phyloP scores from a whole-genome alignment of 2,797 vertebrate genomes.

The Lithobates pipiens region DNA sequence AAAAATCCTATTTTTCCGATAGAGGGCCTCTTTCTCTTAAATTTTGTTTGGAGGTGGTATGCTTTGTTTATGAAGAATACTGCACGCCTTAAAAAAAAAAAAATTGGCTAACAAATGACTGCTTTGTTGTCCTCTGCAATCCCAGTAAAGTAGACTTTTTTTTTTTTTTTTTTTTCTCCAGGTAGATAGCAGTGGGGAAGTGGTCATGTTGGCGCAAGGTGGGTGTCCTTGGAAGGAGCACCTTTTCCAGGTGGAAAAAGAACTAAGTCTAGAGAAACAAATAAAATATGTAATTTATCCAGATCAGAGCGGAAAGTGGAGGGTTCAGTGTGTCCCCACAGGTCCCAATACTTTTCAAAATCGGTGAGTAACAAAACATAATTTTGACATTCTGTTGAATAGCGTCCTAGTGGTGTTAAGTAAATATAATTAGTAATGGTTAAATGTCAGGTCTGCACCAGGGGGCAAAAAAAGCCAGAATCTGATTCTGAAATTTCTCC shows the following conservation, averaged over 20 bases:
- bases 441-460: too few species aligned
- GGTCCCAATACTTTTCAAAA: slow-evolving; percentile 88
- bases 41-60: too few species aligned
- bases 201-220: slow-evolving; percentile 82
- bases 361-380: slow-evolving; percentile 78
- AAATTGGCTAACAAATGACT: not conserved
- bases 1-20: too few species aligned
- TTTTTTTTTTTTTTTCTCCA: slow-evolving; percentile 64
- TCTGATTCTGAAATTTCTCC: too few species aligned
- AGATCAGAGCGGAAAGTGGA: slow-evolving; percentile 87
- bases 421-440: too few species aligned
- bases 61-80: too few species aligned
- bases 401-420: too few species aligned
- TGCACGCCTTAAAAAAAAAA: too few species aligned
- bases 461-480: too few species aligned
- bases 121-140: not conserved
- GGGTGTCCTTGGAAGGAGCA: slow-evolving; percentile 97
- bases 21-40: too few species aligned
- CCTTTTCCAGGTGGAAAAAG: slow-evolving; percentile 84
- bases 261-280: slow-evolving; percentile 75
- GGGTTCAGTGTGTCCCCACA: slow-evolving; percentile 89
- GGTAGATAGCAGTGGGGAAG: slow-evolving; percentile 86
- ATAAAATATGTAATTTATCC: slow-evolving; percentile 86
- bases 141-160: not conserved
- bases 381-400: too few species aligned